A percentile compares a stretch with the other conserved stretches of the same genome.
These are phyloP conservation scores for Thermophis baileyi DNA, from an alignment of 2,113 vertebrate genomes.

Conservation along the genomic window DNA sequence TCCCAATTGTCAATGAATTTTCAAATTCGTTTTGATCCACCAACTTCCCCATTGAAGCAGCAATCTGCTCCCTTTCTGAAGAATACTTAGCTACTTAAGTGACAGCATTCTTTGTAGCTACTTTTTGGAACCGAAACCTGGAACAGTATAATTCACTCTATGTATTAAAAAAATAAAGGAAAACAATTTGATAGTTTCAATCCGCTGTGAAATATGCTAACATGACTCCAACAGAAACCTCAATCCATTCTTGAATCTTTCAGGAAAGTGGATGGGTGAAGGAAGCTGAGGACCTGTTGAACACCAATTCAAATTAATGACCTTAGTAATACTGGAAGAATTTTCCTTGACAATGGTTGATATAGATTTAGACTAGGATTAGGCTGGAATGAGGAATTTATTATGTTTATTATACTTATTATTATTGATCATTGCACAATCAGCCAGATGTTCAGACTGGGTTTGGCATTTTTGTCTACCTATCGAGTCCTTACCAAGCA, in stretches of 20 bases:
- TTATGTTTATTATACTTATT: too few species aligned
- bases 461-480: too few species aligned
- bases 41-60: conserved; percentile 31
- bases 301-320: background rate
- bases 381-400: background rate
- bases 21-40: conserved; percentile 31
- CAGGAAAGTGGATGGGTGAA: background rate
- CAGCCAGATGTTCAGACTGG: too few species aligned
- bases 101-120: conserved; percentile 13
- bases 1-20: conserved; percentile 41
- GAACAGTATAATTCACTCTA: background rate
- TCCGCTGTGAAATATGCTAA: background rate
- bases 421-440: too few species aligned
- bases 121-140: background rate
- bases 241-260: background rate
- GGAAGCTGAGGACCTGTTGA: background rate
- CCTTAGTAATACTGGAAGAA: background rate
- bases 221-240: background rate
- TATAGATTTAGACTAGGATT: background rate
- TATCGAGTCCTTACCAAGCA: too few species aligned
- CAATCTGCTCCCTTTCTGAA: conserved; percentile 21
- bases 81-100: conserved; percentile 21
- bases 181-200: background rate
- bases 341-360: background rate
- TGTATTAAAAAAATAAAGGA: background rate